Evolutionary conservation across 2,797 vertebrate species (phyloP), one percentile per base, ranked within the genome.

Genomic region (Spondyliosoma cantharus): DNA sequence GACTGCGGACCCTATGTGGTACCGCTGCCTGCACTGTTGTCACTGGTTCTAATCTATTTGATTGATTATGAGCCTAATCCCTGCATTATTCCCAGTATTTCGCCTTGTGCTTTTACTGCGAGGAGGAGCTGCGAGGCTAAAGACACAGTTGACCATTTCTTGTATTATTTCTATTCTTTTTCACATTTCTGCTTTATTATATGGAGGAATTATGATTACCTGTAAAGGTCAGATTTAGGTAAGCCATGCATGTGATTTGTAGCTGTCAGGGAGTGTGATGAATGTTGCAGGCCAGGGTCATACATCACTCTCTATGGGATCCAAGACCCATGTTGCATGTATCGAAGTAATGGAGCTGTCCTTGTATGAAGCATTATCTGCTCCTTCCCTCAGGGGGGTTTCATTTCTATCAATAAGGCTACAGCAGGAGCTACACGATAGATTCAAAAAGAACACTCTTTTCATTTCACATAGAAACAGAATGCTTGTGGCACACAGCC

Each of bases 31-130:
- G 80, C 84, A 48, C 85, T 80, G 78, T 91, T 93, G 93, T 90
- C 89, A 81, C 82, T 22, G 80, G 32, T 77, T 93, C 90, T 91
- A 92, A 93, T 92, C 90, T 93, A 87, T 90, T 90, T 93, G 91
- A 92, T 92, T 92, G 91, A 94, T 94, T 92, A 91, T 87, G 85
- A 87, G 80, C 75, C 80, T 91, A 90, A 91, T 92, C 83, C 82
- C 80, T 61, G 68, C 87, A 90, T 89, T 89, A 87, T 78, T 85
- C 76, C 71, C 60, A 56, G 64, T 62, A 52, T 90, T 93, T 84
- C 61, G 20, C 74, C 67, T 57, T 29, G 46, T 46, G 20, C 54
- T 60, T 81, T 86, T 58, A 24, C 54, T 57, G 45, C 9, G 25
- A 81, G 67, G 64, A 70, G 22, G 64, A 43, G 24, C 73, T 60